Conservation (phyloP, 2,888 invertebrate species). For the Patella pellucida region DNA sequence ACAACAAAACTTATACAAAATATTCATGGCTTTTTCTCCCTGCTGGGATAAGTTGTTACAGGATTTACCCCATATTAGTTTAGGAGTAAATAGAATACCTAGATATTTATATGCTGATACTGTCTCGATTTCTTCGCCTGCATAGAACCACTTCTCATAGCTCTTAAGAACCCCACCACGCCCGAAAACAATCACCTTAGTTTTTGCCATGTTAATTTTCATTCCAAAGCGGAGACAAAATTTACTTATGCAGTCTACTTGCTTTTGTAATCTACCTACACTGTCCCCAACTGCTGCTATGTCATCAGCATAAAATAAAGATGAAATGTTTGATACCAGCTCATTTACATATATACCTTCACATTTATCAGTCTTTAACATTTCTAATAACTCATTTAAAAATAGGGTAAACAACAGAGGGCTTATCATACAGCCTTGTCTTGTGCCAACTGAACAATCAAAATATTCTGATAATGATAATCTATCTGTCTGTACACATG, state of each 20-base stretch:
- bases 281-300: background rate
- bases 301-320: background rate
- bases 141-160: conserved; percentile 26
- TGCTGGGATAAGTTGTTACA: conserved; percentile 6
- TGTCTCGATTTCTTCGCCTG: conserved; percentile 17
- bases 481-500: background rate
- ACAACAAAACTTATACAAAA: conserved; percentile 5
- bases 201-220: background rate
- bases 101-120: conserved; percentile 25
- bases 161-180: conserved; percentile 3
- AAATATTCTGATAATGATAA: background rate
- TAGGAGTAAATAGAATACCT: conserved; percentile 23
- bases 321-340: background rate
- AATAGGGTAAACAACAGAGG: background rate
- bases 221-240: background rate
- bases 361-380: background rate
- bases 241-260: background rate
- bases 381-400: background rate
- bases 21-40: conserved; percentile 12
- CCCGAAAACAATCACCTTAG: background rate
- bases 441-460: background rate
- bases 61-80: conserved; percentile 15
- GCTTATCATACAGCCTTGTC: background rate
- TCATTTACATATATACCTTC: background rate
- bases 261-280: background rate